phyloP scores from a whole-genome alignment of 2,888 invertebrate species.

The Osedax fenrisi region DNA sequence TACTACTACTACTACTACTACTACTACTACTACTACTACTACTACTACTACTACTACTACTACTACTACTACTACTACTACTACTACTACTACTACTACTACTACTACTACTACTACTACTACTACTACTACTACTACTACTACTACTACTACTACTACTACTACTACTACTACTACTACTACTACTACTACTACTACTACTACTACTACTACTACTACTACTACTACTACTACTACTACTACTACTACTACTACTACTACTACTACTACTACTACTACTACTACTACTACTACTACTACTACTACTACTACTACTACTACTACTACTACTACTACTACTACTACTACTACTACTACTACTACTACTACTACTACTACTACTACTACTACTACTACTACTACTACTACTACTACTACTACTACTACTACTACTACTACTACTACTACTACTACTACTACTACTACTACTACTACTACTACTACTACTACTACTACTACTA shows the following conservation, averaged over 20 bases:
- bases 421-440: too few relatives aligned
- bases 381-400: too few relatives aligned
- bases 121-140: too few relatives aligned
- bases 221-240: background rate
- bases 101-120: conserved; percentile 24
- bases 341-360: too few relatives aligned
- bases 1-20: conserved; percentile 20
- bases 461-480: too few relatives aligned
- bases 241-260: background rate
- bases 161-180: too few relatives aligned
- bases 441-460: too few relatives aligned
- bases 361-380: too few relatives aligned
- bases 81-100: conserved; percentile 24
- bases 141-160: too few relatives aligned
- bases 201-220: background rate
- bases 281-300: background rate
- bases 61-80: conserved; percentile 9
- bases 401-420: too few relatives aligned
- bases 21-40: conserved; percentile 21
- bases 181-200: background rate
- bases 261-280: background rate
- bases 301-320: conserved; percentile 11
- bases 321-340: too few relatives aligned
- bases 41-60: conserved; percentile 20
- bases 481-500: too few relatives aligned